Evolutionary conservation across 2,797 vertebrate species (phyloP).

Genomic region (Cottoperca gobio): DNA sequence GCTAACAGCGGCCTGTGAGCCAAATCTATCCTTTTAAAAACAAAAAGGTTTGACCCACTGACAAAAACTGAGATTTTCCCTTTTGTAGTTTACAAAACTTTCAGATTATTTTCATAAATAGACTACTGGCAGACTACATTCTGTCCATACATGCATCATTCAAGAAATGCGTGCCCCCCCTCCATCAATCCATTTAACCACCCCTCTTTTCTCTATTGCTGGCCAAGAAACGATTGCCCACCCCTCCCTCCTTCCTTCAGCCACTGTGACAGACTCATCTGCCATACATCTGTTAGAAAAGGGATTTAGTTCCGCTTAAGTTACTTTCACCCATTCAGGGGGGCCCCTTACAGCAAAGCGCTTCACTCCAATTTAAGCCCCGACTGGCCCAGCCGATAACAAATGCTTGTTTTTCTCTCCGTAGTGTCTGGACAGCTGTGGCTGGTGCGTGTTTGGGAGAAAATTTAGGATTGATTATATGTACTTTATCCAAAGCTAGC

Average conservation of each 20-base stretch:
- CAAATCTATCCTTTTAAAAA: neutral
- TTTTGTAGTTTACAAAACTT: neutral
- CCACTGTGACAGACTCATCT: slow-evolving; percentile 70
- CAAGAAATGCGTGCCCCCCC: neutral
- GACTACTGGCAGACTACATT: neutral
- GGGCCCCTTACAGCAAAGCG: slow-evolving; percentile 45
- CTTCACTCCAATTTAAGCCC: slow-evolving; percentile 66
- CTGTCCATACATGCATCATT: neutral
- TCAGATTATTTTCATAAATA: neutral
- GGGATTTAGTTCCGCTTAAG: slow-evolving; percentile 74
- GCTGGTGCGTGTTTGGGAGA: slow-evolving; percentile 39
- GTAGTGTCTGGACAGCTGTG: slow-evolving; percentile 65
- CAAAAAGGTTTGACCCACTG: rapidly evolving
- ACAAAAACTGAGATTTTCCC: neutral
- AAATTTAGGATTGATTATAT: slow-evolving; percentile 64
- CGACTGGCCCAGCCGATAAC: slow-evolving; percentile 49
- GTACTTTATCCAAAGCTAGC: slow-evolving; percentile 53
- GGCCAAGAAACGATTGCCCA: slow-evolving; percentile 31
- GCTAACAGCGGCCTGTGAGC: neutral
- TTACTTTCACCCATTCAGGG: slow-evolving; percentile 62
- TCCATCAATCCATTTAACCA: slow-evolving; percentile 29
- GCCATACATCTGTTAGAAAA: slow-evolving; percentile 75
- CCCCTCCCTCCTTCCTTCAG: slow-evolving; percentile 45
- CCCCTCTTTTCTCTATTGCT: slow-evolving; percentile 23
- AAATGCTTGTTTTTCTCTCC: slow-evolving; percentile 60